These are phyloP conservation scores for Lynx canadensis DNA, from an alignment of 2,113 vertebrate species.

Conservation along the genomic window DNA sequence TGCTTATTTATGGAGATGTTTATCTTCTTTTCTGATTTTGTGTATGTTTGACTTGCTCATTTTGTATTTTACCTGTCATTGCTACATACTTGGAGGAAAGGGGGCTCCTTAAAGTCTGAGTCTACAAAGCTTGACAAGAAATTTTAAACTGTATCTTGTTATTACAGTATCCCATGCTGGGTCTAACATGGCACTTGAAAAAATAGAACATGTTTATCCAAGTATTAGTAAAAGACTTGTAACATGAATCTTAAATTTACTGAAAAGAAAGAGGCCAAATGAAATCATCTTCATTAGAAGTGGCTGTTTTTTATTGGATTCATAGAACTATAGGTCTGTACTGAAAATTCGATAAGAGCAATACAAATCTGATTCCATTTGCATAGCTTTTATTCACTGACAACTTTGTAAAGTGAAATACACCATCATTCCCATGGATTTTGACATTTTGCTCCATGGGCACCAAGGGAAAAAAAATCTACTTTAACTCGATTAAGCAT, in stretches of 20 bases:
- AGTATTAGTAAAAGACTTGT: not conserved
- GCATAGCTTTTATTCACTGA: slow-evolving; percentile 22
- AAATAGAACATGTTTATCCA: not conserved
- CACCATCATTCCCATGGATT: not conserved
- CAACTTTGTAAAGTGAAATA: slow-evolving; percentile 24
- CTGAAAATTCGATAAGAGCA: not conserved
- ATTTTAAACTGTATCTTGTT: not conserved
- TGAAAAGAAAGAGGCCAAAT: slow-evolving; percentile 4
- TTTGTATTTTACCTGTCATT: not conserved
- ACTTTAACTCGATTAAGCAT: not conserved
- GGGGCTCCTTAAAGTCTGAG: not conserved
- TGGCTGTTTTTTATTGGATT: not conserved
- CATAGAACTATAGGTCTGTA: not conserved
- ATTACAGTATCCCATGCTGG: not conserved
- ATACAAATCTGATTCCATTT: not conserved
- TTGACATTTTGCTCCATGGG: not conserved
- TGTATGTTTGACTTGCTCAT: not conserved
- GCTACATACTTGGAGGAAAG: not conserved
- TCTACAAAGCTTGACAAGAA: not conserved
- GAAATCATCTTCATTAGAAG: not conserved
- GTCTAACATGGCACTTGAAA: not conserved
- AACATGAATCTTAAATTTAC: not conserved
- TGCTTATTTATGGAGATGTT: not conserved
- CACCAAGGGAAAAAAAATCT: not conserved
- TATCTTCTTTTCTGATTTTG: not conserved